Percentiles rank a stretch among this genome's conserved stretches.
These are phyloP conservation scores for Paramormyrops hopkinsi DNA, from an alignment of 2,797 vertebrate genomes.

Conservation along the genomic window DNA sequence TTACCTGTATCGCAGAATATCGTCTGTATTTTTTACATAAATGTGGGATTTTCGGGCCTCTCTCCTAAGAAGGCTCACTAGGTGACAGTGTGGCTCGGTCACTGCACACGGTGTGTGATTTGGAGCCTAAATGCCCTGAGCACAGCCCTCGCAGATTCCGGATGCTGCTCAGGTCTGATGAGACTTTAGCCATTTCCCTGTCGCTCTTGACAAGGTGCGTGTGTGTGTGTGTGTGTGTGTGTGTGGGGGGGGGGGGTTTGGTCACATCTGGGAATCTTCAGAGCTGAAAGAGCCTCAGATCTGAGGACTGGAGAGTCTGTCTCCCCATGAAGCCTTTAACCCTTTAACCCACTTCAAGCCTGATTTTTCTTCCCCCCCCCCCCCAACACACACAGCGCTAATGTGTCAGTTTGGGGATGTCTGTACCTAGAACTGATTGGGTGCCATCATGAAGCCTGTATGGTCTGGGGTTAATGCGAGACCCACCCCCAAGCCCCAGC, in stretches of 20 bases:
- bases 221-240: not conserved
- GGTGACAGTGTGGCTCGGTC: not conserved
- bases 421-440: conserved; percentile 59
- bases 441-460: conserved; percentile 61
- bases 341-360: not conserved
- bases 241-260: conserved; percentile 26
- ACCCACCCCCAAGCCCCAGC: not conserved
- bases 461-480: conserved; percentile 51
- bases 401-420: not conserved
- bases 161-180: not conserved
- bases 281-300: conserved; percentile 56
- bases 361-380: conserved; percentile 12
- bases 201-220: not conserved
- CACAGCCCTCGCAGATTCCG: not conserved
- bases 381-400: not conserved
- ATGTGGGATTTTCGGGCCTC: not conserved
- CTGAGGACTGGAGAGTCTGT: conserved; percentile 46
- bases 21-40: not conserved
- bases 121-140: not conserved
- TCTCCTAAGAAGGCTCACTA: not conserved
- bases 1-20: not conserved
- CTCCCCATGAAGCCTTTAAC: not conserved
- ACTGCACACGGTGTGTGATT: not conserved
- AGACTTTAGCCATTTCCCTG: not conserved
- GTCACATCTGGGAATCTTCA: conserved; percentile 70